Percentiles rank a stretch among this genome's conserved stretches.
Evolutionary conservation across 2,888 invertebrate species (phyloP).

Genomic region (Andrena marginata): DNA sequence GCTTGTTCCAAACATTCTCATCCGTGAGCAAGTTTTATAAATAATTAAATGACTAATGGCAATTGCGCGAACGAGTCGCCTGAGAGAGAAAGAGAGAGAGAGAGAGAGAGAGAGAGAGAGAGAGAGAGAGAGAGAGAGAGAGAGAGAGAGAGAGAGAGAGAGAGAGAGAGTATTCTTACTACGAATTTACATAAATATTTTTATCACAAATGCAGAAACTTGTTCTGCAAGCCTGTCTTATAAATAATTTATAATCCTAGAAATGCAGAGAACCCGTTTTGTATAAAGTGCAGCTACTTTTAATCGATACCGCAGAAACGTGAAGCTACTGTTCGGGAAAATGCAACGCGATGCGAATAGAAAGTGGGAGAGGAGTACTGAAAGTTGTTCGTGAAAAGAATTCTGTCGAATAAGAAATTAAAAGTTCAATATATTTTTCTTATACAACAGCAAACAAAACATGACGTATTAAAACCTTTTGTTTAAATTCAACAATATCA

Average conservation of each 20-base stretch:
- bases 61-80: not conserved
- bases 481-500: not conserved
- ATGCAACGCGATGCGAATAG: too few species aligned
- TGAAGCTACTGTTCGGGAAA: not conserved
- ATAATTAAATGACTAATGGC: not conserved
- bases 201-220: not conserved
- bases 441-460: not conserved
- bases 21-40: constrained; percentile 28
- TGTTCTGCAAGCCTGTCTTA: too few species aligned
- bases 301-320: constrained; percentile 4
- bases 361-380: not conserved
- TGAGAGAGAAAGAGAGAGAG: not conserved
- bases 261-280: constrained; percentile 46
- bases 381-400: not conserved
- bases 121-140: too few species aligned
- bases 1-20: constrained; percentile 58
- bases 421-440: constrained; percentile 25
- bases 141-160: too few species aligned
- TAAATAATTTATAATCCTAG: constrained; percentile 21
- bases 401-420: constrained; percentile 5
- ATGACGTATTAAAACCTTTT: not conserved
- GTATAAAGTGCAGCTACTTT: constrained; percentile 32
- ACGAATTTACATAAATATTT: not conserved
- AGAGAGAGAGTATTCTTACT: not conserved
- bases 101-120: too few species aligned